phyloP scores from a whole-genome alignment of 1,140 invertebrate species.

The Calycopis cecrops region DNA sequence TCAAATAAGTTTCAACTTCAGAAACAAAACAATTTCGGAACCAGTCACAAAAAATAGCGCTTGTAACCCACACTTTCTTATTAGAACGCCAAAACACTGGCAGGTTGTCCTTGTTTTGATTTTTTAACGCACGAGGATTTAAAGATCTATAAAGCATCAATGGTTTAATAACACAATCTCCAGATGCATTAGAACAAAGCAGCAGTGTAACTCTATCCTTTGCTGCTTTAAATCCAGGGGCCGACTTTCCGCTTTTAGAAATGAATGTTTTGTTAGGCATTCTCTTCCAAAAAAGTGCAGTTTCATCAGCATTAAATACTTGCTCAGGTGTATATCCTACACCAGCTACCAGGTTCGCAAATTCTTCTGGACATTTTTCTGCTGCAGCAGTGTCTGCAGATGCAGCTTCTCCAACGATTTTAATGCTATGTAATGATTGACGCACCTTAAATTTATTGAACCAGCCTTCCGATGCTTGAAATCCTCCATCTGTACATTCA shows the following conservation, averaged over 20 bases:
- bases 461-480: no score
- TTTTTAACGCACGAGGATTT: conserved; percentile 41
- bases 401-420: conserved; percentile 46
- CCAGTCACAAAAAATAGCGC: conserved; percentile 44
- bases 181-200: conserved; percentile 29
- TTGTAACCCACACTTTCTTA: conserved; percentile 50
- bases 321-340: conserved; percentile 34
- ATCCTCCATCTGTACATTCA: no score
- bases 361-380: conserved; percentile 16
- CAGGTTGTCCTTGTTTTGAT: conserved; percentile 29
- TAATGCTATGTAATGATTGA: conserved; percentile 40
- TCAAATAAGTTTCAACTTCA: conserved; percentile 34
- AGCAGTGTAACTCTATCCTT: conserved; percentile 38
- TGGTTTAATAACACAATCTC: conserved; percentile 36
- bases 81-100: conserved; percentile 41
- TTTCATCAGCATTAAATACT: conserved; percentile 63
- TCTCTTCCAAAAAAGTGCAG: conserved; percentile 49
- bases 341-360: conserved; percentile 32
- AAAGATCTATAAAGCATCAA: conserved; percentile 37
- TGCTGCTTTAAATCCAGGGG: conserved; percentile 37
- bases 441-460: conserved; percentile 49
- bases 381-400: conserved; percentile 29
- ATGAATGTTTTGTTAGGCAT: conserved; percentile 48
- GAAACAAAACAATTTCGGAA: conserved; percentile 43
- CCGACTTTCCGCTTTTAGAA: conserved; percentile 33